phyloP scores from a whole-genome alignment of 2,797 vertebrate species.

The Alauda arvensis region DNA sequence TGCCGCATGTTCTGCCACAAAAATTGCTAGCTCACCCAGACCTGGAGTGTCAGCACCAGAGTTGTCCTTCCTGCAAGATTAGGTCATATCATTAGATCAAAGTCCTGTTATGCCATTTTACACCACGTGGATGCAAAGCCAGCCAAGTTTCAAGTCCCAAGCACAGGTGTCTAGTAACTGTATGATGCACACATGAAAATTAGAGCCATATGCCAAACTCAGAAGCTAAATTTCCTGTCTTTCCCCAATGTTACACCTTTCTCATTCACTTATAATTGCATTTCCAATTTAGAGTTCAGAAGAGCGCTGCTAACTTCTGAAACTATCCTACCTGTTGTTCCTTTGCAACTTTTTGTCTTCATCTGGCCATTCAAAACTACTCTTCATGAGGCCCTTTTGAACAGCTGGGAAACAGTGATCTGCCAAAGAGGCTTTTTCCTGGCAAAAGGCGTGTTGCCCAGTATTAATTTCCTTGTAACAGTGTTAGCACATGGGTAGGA shows the following conservation, averaged over 20 bases:
- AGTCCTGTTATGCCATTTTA: conserved; percentile 6
- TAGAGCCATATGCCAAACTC: neutral
- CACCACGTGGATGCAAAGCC: neutral
- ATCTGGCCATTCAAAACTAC: neutral
- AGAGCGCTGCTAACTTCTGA: neutral
- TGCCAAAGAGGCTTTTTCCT: neutral
- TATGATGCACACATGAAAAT: neutral
- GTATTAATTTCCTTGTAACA: neutral
- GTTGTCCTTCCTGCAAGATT: conserved; percentile 39
- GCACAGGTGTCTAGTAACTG: conserved; percentile 2
- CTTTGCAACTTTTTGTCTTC: neutral
- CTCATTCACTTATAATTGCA: neutral
- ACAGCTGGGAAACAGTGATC: neutral
- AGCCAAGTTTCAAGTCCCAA: conserved; percentile 28
- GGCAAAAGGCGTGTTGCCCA: neutral
- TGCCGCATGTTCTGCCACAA: neutral
- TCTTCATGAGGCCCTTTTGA: neutral
- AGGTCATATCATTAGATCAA: conserved; percentile 45
- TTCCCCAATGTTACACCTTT: neutral
- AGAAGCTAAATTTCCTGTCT: neutral
- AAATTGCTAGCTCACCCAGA: neutral
- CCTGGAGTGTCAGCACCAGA: neutral
- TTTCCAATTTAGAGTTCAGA: neutral
- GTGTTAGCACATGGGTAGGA: neutral
- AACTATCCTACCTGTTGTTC: neutral